These are phyloP conservation scores for Tylochromis polylepis DNA, from an alignment of 2,113 vertebrate species.

Conservation along the genomic window DNA sequence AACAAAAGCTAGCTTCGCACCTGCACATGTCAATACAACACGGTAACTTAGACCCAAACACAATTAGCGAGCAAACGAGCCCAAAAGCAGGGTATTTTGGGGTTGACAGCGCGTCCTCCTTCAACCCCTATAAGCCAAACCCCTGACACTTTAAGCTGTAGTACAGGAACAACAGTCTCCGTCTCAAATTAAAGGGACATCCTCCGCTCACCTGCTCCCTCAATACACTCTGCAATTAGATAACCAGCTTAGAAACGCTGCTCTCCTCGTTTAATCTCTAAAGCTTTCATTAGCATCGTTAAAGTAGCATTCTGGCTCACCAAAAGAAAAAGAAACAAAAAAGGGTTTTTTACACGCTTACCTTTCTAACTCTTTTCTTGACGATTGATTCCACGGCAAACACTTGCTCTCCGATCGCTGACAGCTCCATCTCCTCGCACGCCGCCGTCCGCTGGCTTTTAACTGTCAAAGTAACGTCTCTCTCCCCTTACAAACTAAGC, in stretches of 20 bases:
- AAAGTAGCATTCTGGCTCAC: conserved; percentile 16
- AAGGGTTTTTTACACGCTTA: conserved; percentile 56
- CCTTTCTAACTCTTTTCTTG: conserved; percentile 94
- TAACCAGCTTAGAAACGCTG: conserved; percentile 28
- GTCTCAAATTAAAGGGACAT: conserved; percentile 33
- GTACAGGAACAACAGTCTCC: conserved; percentile 26
- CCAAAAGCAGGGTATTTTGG: background rate
- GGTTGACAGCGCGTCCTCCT: background rate
- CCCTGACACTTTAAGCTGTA: conserved; percentile 5
- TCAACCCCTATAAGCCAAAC: background rate
- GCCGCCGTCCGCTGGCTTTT: conserved; percentile 1
- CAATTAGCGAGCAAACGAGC: background rate
- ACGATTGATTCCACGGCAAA: conserved; percentile 93
- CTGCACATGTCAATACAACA: conserved; percentile 19
- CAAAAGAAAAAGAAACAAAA: background rate
- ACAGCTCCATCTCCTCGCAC: conserved; percentile 86
- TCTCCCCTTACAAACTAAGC: conserved; percentile 15
- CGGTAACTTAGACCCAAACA: background rate
- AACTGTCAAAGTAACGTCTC: conserved; percentile 28
- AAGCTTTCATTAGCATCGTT: conserved; percentile 3
- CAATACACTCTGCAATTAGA: conserved; percentile 1
- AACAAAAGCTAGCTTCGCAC: background rate
- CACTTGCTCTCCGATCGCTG: conserved; percentile 96
- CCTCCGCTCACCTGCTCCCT: conserved; percentile 25
- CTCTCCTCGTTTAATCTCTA: conserved; percentile 11